A percentile compares a stretch with the other conserved stretches of the same genome.
These are phyloP conservation scores for Euthynnus affinis DNA, from an alignment of 2,797 vertebrate genomes.

Conservation along the genomic window DNA sequence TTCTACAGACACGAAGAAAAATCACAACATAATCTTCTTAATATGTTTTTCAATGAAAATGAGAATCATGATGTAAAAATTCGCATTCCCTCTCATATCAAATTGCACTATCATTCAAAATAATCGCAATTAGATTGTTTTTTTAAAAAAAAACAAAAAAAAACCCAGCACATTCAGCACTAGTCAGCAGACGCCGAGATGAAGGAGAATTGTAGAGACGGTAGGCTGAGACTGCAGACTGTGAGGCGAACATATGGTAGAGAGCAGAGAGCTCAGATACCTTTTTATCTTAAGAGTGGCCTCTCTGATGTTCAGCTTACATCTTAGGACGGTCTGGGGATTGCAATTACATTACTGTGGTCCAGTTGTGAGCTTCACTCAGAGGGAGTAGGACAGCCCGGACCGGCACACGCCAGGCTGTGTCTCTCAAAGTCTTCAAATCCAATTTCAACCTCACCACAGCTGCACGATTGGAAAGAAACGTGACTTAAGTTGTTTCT, in stretches of 20 bases:
- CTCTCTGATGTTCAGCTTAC: constrained; percentile 47
- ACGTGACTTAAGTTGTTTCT: not conserved
- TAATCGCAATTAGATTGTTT: too few relatives aligned
- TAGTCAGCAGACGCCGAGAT: constrained; percentile 26
- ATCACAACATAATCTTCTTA: too few relatives aligned
- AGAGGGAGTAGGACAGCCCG: constrained; percentile 9
- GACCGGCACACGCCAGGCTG: constrained; percentile 1
- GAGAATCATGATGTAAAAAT: too few relatives aligned
- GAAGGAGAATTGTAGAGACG: constrained; percentile 40
- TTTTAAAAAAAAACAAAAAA: too few relatives aligned
- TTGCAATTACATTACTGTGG: constrained; percentile 16
- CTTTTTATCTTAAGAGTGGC: constrained; percentile 44
- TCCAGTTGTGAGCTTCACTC: constrained; percentile 41
- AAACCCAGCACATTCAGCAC: too few relatives aligned
- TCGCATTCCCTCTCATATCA: too few relatives aligned
- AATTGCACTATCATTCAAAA: not conserved
- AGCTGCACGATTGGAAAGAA: constrained; percentile 3
- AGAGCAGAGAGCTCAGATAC: constrained; percentile 29
- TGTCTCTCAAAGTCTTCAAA: constrained; percentile 22
- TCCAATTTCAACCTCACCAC: constrained; percentile 28
- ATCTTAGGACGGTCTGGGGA: constrained; percentile 28
- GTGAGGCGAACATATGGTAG: constrained; percentile 42
- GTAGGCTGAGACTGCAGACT: constrained; percentile 44
- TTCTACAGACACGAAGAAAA: too few relatives aligned
- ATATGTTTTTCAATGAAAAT: too few relatives aligned